These are phyloP conservation scores for Mungos mungo DNA, from an alignment of 2,113 vertebrate genomes.

Conservation along the genomic window DNA sequence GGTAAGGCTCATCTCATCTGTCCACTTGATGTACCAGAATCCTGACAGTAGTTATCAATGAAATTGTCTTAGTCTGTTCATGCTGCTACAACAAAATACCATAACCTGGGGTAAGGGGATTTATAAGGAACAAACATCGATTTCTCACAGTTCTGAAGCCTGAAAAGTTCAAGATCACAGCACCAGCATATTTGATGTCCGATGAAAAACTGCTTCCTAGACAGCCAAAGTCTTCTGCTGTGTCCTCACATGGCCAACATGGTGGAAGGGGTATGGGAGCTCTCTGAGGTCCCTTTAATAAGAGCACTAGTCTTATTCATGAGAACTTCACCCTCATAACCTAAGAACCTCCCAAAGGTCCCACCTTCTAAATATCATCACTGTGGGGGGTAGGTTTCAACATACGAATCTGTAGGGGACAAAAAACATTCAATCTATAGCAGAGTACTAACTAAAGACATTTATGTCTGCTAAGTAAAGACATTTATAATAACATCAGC, in stretches of 20 bases:
- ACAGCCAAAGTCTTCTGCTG: background rate
- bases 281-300: background rate
- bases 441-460: background rate
- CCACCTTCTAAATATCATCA: background rate
- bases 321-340: background rate
- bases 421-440: background rate
- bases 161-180: background rate
- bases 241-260: background rate
- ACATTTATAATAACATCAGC: constrained; percentile 18
- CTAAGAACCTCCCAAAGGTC: background rate
- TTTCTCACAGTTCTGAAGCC: background rate
- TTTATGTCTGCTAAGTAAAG: background rate
- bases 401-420: background rate
- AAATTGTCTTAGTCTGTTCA: background rate
- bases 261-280: background rate
- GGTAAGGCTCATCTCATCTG: background rate
- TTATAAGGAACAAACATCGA: background rate
- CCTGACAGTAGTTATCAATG: background rate
- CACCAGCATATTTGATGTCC: background rate
- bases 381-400: background rate
- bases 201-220: background rate
- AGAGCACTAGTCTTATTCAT: background rate
- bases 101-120: background rate
- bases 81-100: background rate
- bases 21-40: background rate